phyloP scores from a whole-genome alignment of 2,797 vertebrate species.

The Bufotes viridis region DNA sequence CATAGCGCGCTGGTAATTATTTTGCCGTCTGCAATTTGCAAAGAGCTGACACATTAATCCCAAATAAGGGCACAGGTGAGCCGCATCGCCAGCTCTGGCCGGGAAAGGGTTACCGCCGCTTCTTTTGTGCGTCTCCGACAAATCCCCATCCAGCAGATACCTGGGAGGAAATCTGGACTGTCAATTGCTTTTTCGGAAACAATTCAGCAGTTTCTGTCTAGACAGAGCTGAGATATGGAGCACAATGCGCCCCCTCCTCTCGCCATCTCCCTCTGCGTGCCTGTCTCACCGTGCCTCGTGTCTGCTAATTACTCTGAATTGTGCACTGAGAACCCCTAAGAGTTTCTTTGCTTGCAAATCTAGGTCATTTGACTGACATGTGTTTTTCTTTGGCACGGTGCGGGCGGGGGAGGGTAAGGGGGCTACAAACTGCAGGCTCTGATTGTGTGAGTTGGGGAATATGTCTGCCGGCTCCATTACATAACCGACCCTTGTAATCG shows the following conservation, averaged over 20 bases:
- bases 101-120: conserved; percentile 42
- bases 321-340: conserved; percentile 64
- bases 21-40: conserved; percentile 42
- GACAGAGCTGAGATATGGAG: conserved; percentile 69
- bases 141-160: conserved; percentile 55
- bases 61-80: conserved; percentile 28
- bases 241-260: conserved; percentile 61
- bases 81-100: background rate
- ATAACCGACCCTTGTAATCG: conserved; percentile 31
- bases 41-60: conserved; percentile 54
- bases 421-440: conserved; percentile 19
- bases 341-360: conserved; percentile 64
- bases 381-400: conserved; percentile 66
- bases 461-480: conserved; percentile 41
- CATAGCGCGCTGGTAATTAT: conserved; percentile 40
- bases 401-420: background rate
- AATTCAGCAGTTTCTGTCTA: conserved; percentile 73
- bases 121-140: conserved; percentile 49
- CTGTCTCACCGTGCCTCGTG: conserved; percentile 66
- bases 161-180: conserved; percentile 51
- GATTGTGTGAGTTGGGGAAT: conserved; percentile 24
- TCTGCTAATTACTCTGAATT: conserved; percentile 73
- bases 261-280: conserved; percentile 63
- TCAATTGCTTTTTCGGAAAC: conserved; percentile 67
- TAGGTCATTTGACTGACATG: conserved; percentile 74